Conservation (phyloP, 2,888 invertebrate species). For the Drosophila formosana region DNA sequence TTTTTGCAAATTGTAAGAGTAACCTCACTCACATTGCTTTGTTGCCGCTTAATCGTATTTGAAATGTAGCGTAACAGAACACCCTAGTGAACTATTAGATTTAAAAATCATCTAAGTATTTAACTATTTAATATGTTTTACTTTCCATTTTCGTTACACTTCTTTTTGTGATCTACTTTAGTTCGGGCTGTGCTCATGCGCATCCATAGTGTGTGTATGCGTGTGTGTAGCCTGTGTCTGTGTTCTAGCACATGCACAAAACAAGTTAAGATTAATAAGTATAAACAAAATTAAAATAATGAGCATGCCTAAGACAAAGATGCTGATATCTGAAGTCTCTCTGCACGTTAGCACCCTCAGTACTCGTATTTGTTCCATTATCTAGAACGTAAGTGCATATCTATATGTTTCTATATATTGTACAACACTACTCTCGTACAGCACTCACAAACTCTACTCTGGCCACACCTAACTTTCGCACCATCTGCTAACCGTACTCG, state of each 20-base stretch:
- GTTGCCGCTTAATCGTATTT: constrained; percentile 39
- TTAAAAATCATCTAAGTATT: constrained; percentile 27
- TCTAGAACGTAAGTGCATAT: constrained; percentile 74
- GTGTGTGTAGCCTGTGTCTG: constrained; percentile 38
- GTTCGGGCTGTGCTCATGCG: constrained; percentile 50
- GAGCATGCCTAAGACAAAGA: constrained; percentile 56
- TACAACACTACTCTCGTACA: constrained; percentile 26
- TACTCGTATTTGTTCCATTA: constrained; percentile 41
- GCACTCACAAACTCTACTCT: constrained; percentile 37
- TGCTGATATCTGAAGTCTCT: constrained; percentile 40
- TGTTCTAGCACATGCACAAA: constrained; percentile 55
- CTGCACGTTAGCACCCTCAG: constrained; percentile 71
- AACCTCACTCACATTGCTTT: constrained; percentile 47
- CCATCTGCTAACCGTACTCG: constrained; percentile 15
- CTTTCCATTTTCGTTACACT: constrained; percentile 63
- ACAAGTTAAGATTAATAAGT: background rate
- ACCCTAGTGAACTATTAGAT: constrained; percentile 21
- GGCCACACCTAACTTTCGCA: constrained; percentile 42
- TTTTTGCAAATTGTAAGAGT: constrained; percentile 37
- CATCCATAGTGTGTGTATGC: constrained; percentile 37
- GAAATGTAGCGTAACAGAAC: constrained; percentile 29
- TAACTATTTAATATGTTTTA: constrained; percentile 46
- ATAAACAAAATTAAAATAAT: background rate
- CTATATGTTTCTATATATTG: constrained; percentile 39
- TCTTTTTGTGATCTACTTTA: constrained; percentile 42